A percentile compares a stretch with the other conserved stretches of the same genome.
phyloP scores from a whole-genome alignment of 2,797 vertebrate species.

The Protonibea diacanthus region DNA sequence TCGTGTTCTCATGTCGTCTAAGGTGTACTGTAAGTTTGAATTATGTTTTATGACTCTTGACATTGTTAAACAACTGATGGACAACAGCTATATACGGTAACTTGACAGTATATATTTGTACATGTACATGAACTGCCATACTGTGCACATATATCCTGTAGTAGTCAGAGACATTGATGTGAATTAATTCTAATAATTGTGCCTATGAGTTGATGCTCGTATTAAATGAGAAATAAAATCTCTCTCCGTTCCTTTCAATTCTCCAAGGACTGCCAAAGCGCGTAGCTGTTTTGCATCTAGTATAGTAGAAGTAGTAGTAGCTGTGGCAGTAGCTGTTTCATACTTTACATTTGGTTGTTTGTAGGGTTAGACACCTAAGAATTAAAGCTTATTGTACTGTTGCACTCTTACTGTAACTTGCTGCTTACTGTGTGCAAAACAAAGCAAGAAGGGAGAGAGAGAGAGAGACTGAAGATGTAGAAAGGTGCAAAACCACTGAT shows the following conservation, averaged over 20 bases:
- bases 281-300: background rate
- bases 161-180: background rate
- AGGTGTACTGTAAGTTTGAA: background rate
- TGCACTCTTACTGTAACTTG: background rate
- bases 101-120: background rate
- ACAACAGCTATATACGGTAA: background rate
- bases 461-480: background rate
- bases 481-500: background rate
- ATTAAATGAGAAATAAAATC: background rate
- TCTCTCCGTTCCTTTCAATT: background rate
- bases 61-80: background rate
- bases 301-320: background rate
- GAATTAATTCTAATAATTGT: background rate
- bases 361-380: background rate
- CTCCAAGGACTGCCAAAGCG: background rate
- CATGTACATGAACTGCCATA: background rate
- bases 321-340: background rate
- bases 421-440: background rate
- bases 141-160: background rate
- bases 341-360: background rate
- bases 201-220: background rate
- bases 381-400: background rate
- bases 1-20: background rate
- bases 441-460: conserved; percentile 1
- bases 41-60: background rate